Evolutionary conservation across 2,797 vertebrate species (phyloP).

Genomic region (Rhabdophis nuchalis): DNA sequence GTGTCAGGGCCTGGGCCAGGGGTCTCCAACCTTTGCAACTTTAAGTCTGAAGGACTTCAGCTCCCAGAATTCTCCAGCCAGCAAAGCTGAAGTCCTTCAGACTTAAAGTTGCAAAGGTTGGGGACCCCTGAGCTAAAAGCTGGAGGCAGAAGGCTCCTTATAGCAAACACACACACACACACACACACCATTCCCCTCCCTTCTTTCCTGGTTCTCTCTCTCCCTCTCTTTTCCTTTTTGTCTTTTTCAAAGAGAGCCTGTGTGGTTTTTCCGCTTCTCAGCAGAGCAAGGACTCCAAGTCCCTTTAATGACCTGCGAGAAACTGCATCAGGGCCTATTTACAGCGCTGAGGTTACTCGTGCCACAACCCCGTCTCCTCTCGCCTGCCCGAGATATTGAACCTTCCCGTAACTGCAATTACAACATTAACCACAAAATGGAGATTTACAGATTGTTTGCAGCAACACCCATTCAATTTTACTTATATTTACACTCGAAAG

Average conservation of each 20-base stretch:
- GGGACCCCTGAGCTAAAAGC: slow-evolving; percentile 53
- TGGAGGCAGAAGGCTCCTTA: slow-evolving; percentile 67
- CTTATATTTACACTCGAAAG: slow-evolving; percentile 98
- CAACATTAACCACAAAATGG: slow-evolving; percentile 94
- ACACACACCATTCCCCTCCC: slow-evolving; percentile 5
- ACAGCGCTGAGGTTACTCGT: slow-evolving; percentile 83
- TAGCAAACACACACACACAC: slow-evolving; percentile 11
- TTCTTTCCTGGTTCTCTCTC: slow-evolving; percentile 40
- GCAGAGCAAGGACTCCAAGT: slow-evolving; percentile 67
- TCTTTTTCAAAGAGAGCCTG: slow-evolving; percentile 56
- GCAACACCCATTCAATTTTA: slow-evolving; percentile 98
- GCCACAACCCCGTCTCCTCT: slow-evolving; percentile 89
- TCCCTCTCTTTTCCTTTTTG: too few relatives aligned
- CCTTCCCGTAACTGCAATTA: slow-evolving; percentile 99
- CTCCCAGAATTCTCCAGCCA: too few relatives aligned
- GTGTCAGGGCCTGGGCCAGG: too few relatives aligned
- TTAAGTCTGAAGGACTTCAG: too few relatives aligned
- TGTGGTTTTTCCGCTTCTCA: slow-evolving; percentile 75
- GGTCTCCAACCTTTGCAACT: too few relatives aligned
- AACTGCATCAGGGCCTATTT: slow-evolving; percentile 76
- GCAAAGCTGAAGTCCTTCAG: too few relatives aligned
- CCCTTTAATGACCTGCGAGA: slow-evolving; percentile 76
- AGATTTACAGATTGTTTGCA: slow-evolving; percentile 94
- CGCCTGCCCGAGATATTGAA: slow-evolving; percentile 96
- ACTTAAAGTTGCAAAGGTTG: too few relatives aligned